Evolutionary conservation across 2,797 vertebrate genomes (phyloP).

Genomic region (Semotilus atromaculatus): DNA sequence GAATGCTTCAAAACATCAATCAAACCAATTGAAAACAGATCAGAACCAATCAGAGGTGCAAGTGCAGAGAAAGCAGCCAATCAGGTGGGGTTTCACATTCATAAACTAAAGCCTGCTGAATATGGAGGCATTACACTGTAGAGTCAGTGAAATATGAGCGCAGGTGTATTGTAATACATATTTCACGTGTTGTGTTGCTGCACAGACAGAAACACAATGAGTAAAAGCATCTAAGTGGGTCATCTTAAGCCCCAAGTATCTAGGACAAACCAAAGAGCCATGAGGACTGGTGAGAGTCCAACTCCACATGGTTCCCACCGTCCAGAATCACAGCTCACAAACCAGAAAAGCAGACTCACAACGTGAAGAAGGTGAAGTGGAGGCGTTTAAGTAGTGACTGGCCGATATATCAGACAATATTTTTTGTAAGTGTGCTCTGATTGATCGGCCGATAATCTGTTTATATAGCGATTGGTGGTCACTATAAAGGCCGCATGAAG

Average conservation of each 20-base stretch:
- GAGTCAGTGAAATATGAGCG: slow-evolving; percentile 29
- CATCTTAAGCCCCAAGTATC: slow-evolving; percentile 50
- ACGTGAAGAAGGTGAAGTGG: neutral
- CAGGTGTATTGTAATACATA: slow-evolving; percentile 22
- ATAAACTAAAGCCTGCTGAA: neutral
- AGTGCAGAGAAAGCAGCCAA: neutral
- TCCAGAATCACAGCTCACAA: neutral
- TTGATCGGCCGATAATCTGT: neutral
- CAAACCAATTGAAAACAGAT: neutral
- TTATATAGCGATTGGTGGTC: neutral
- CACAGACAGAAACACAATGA: slow-evolving; percentile 21
- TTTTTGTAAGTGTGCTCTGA: neutral
- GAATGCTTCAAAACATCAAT: slow-evolving; percentile 1
- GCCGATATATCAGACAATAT: neutral
- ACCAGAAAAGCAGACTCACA: neutral
- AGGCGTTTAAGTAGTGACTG: neutral
- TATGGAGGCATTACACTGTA: neutral
- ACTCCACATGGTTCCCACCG: neutral
- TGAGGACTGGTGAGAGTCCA: slow-evolving; percentile 29
- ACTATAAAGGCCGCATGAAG: neutral
- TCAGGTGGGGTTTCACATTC: neutral
- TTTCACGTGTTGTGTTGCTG: slow-evolving; percentile 47
- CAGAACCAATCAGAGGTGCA: neutral
- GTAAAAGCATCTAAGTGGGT: slow-evolving; percentile 49
- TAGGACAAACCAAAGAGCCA: slow-evolving; percentile 33